Evolutionary conservation across 2,888 invertebrate genomes (phyloP).

Genomic region (Gasteruption jaculator): DNA sequence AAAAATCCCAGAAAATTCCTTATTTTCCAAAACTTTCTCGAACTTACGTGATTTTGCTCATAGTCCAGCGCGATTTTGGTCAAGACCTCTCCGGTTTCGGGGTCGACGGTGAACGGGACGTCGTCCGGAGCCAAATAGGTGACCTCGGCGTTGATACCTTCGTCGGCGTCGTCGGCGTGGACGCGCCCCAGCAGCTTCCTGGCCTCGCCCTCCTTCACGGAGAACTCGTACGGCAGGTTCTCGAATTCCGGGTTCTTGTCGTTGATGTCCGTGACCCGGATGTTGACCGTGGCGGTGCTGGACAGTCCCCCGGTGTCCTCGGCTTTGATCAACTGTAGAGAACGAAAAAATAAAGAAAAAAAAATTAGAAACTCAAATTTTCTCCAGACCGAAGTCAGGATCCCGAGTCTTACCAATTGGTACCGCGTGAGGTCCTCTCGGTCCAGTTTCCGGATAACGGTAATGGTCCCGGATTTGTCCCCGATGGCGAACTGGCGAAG

Average conservation of each 20-base stretch:
- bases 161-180: conserved; percentile 80
- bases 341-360: conserved; percentile 19
- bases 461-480: conserved; percentile 81
- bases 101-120: conserved; percentile 76
- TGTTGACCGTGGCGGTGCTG: conserved; percentile 79
- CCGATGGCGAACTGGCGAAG: conserved; percentile 84
- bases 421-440: conserved; percentile 86
- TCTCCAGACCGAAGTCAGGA: conserved; percentile 3
- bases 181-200: conserved; percentile 66
- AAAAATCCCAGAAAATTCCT: too few species aligned
- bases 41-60: conserved; percentile 70
- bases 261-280: conserved; percentile 86
- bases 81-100: conserved; percentile 72
- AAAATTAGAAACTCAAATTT: conserved; percentile 10
- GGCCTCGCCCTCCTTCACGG: conserved; percentile 70
- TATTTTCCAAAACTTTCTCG: too few species aligned
- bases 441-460: conserved; percentile 79
- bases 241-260: conserved; percentile 89
- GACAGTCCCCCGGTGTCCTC: conserved; percentile 81
- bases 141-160: conserved; percentile 77
- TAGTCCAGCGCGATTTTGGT: conserved; percentile 76
- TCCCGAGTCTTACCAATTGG: conserved; percentile 63
- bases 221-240: conserved; percentile 74
- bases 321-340: conserved; percentile 69
- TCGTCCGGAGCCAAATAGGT: conserved; percentile 76